Evolutionary conservation across 2,888 invertebrate species (phyloP), one percentile per base, ranked within the genome.

Genomic region (Drosophila colorata): DNA sequence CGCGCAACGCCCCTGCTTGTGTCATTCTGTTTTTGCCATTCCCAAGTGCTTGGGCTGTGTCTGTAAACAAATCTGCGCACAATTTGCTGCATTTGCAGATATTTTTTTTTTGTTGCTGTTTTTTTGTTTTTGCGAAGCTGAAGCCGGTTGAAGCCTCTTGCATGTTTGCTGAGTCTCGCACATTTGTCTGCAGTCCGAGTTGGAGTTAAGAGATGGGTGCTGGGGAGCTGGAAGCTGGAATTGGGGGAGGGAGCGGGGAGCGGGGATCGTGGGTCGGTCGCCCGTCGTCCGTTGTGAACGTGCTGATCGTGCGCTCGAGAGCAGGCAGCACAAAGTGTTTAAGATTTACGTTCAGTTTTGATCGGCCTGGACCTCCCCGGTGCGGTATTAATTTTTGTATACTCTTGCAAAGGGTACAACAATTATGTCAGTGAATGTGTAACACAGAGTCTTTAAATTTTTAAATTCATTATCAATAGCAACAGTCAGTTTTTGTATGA

Each of bases 331-430:
- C 67, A 78, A 73, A 86, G 76, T 79, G 73, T 74, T 79, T 68
- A 88, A 88, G 90, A 91, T 91, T 91, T 89, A 90, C 88, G 90
- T 88, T 88, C 88, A 61, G 80, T 83, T 88, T 91, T 90, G 91
- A 91, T 90, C 88, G 89, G 78, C 66, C 58, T 64, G 85, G 91
- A 91, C 91, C 91, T 91, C 91, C 91, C 89, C 83, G 87, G 90
- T 89, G 91, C 84, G 78, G 87, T 89, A 90, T 90, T 84, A 80
- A 88, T 90, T 90, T 80, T 18, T 43, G 13, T 25, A 23, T 23
- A 13, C 13, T 13, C 11, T 13, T 4, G 33, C 13, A 2, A 13
- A 33, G 33, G 33, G 33, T 4, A 33, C 13, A 1, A 13, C 13
- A 13, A 4, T 33, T 33, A 33, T 33, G 13, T 11, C 33, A 13